These are phyloP conservation scores for Lottia scabra DNA, from an alignment of 2,888 invertebrate genomes.

Conservation along the genomic window DNA sequence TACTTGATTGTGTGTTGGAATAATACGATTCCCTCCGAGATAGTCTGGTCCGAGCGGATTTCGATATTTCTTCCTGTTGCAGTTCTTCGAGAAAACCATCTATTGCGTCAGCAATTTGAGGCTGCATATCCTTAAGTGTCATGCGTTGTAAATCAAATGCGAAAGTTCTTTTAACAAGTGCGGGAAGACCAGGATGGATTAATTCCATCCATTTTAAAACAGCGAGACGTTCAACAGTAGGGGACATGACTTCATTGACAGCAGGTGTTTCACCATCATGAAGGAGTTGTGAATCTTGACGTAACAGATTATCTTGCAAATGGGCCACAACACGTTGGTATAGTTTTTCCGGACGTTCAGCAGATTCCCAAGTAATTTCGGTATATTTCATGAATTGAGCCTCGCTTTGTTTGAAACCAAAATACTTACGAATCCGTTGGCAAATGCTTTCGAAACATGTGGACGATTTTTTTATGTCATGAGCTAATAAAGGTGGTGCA, in stretches of 20 bases:
- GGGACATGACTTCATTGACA: constrained; percentile 25
- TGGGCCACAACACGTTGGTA: constrained; percentile 4
- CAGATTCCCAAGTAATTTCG: constrained; percentile 23
- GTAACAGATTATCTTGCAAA: constrained; percentile 20
- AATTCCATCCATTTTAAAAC: constrained; percentile 25
- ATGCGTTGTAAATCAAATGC: constrained; percentile 15
- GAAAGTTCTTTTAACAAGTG: constrained; percentile 11
- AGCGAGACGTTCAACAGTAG: constrained; percentile 24
- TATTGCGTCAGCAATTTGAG: neutral
- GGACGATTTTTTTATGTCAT: constrained; percentile 9
- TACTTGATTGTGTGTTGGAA: too few relatives aligned
- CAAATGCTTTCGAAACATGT: constrained; percentile 30
- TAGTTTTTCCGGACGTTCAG: constrained; percentile 28
- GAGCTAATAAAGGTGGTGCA: neutral
- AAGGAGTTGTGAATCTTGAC: constrained; percentile 16
- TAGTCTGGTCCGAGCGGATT: too few relatives aligned
- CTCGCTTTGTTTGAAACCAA: constrained; percentile 22
- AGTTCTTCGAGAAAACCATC: neutral
- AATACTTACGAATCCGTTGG: constrained; percentile 31
- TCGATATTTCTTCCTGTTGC: neutral
- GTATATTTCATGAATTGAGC: constrained; percentile 28
- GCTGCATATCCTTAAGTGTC: neutral
- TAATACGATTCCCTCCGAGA: too few relatives aligned
- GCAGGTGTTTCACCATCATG: constrained; percentile 19
- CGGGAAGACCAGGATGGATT: constrained; percentile 19